phyloP scores from a whole-genome alignment of 1,140 invertebrate genomes.

The Parapsyche elsis region DNA sequence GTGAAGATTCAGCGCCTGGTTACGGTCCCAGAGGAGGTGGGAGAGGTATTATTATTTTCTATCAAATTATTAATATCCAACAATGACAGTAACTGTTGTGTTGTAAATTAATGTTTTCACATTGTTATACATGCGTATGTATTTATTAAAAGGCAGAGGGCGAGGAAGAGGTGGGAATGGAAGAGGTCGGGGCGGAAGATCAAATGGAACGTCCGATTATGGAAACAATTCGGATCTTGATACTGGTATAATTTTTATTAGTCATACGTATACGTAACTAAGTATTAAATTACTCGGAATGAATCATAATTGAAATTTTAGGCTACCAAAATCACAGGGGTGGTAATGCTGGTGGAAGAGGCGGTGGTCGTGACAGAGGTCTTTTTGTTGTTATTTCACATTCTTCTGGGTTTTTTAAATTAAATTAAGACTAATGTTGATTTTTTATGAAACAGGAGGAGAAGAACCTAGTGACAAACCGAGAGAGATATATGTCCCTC shows the following conservation, averaged over 20 bases:
- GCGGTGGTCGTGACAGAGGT: background rate
- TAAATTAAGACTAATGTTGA: background rate
- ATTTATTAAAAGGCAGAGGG: background rate
- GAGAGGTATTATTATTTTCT: background rate
- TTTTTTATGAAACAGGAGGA: slow-evolving; percentile 3
- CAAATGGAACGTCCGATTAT: background rate
- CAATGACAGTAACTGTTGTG: too few relatives aligned
- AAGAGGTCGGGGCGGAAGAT: slow-evolving; percentile 43
- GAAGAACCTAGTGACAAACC: slow-evolving; percentile 63
- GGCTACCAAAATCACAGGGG: background rate
- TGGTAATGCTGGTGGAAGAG: background rate
- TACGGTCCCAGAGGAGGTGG: background rate
- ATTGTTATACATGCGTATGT: background rate
- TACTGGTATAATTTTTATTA: background rate
- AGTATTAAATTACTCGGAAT: too few relatives aligned
- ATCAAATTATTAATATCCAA: too few relatives aligned
- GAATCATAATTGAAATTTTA: background rate
- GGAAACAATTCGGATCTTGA: slow-evolving; percentile 38
- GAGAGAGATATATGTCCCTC: slow-evolving; percentile 83
- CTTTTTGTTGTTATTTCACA: background rate
- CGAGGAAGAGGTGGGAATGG: slow-evolving; percentile 45
- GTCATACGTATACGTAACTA: background rate
- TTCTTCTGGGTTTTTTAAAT: background rate
- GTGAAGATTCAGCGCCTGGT: background rate
- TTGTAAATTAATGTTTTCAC: too few relatives aligned